Evolutionary conservation across 2,888 invertebrate genomes (phyloP).

Genomic region (Psylliodes chrysocephalus): DNA sequence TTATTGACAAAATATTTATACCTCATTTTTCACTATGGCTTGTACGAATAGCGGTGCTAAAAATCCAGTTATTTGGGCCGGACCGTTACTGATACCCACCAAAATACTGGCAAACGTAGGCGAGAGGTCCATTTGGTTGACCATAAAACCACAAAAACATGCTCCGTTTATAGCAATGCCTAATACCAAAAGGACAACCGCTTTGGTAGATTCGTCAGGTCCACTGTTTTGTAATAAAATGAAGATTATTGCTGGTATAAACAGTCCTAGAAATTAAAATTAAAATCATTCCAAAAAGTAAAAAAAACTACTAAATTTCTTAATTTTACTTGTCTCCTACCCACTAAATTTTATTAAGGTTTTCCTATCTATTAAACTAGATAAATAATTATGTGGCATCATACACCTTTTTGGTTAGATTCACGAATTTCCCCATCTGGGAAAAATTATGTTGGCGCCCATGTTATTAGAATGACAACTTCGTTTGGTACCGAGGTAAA

Average conservation of each 20-base stretch:
- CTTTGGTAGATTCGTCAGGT: conserved; percentile 65
- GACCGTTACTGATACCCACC: conserved; percentile 86
- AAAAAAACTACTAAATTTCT: not conserved
- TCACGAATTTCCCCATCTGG: too few species aligned
- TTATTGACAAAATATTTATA: too few species aligned
- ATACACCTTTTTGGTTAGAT: too few species aligned
- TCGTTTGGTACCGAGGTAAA: too few species aligned
- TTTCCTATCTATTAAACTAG: too few species aligned
- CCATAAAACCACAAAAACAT: conserved; percentile 78
- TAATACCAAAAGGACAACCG: conserved; percentile 73
- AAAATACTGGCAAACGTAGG: conserved; percentile 85
- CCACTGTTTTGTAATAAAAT: conserved; percentile 69
- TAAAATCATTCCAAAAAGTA: not conserved
- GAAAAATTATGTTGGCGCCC: too few species aligned
- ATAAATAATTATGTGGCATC: too few species aligned
- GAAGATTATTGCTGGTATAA: conserved; percentile 74
- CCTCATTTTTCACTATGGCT: conserved; percentile 75
- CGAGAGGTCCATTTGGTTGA: conserved; percentile 85
- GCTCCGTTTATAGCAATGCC: conserved; percentile 82
- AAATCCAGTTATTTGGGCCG: conserved; percentile 81
- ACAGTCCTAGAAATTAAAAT: conserved; percentile 57
- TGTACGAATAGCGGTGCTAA: conserved; percentile 81
- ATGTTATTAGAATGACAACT: too few species aligned
- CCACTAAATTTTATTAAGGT: too few species aligned
- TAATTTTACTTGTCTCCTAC: too few species aligned